Evolutionary conservation across 2,888 invertebrate species (phyloP).

Genomic region (Scaptomyza reducta): DNA sequence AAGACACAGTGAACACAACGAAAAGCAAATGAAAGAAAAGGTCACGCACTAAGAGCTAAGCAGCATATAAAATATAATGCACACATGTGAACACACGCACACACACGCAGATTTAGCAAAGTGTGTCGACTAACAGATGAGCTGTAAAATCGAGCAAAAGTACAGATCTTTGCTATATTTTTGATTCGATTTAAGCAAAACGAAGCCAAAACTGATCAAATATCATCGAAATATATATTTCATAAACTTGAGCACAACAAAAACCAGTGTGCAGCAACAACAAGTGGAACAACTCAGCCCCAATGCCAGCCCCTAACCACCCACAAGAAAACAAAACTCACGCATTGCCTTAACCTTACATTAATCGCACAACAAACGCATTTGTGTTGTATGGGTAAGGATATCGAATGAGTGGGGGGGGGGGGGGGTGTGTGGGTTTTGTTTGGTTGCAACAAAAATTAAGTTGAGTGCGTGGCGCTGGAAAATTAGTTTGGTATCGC

Average conservation of each 20-base stretch:
- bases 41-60: slow-evolving; percentile 78
- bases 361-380: slow-evolving; percentile 65
- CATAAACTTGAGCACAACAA: slow-evolving; percentile 21
- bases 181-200: background rate
- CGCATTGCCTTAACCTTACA: slow-evolving; percentile 64
- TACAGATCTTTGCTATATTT: too few species aligned
- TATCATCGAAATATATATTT: slow-evolving; percentile 11
- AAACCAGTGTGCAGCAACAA: slow-evolving; percentile 29
- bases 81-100: slow-evolving; percentile 35
- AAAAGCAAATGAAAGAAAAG: slow-evolving; percentile 71
- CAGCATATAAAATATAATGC: slow-evolving; percentile 72
- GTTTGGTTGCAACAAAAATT: slow-evolving; percentile 73
- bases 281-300: slow-evolving; percentile 37
- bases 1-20: slow-evolving; percentile 28
- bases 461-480: slow-evolving; percentile 77
- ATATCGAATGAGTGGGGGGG: too few species aligned
- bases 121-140: slow-evolving; percentile 9
- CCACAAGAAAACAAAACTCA: slow-evolving; percentile 30
- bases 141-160: background rate
- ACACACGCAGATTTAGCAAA: slow-evolving; percentile 2
- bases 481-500: slow-evolving; percentile 63
- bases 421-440: background rate
- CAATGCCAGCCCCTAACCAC: background rate
- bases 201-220: background rate
- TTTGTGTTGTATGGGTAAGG: slow-evolving; percentile 10